Conservation (phyloP, 2,888 invertebrate genomes). For the Neoaliturus tenellus region DNA sequence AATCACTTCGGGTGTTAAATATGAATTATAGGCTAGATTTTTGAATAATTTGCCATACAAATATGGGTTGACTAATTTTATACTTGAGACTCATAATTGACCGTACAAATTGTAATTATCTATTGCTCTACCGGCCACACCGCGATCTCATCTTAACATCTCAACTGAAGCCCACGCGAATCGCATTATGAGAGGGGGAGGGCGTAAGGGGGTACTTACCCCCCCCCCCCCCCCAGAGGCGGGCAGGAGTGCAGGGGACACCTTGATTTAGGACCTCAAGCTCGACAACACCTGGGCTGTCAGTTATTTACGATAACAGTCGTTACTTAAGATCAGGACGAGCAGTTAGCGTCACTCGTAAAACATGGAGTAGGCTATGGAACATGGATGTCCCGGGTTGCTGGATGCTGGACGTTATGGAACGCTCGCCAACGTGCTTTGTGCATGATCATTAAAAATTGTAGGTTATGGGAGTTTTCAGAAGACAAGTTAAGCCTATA, state of each 20-base stretch:
- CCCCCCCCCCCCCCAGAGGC: neutral
- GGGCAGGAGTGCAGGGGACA: neutral
- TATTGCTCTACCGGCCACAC: neutral
- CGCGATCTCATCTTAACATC: neutral
- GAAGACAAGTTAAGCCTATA: too few relatives aligned
- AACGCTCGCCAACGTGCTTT: too few relatives aligned
- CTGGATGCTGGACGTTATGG: too few relatives aligned
- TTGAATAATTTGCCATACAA: too few relatives aligned
- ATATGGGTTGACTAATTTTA: too few relatives aligned
- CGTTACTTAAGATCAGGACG: neutral
- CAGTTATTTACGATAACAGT: neutral
- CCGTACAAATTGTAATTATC: neutral
- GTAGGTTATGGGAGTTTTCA: too few relatives aligned
- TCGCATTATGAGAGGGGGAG: neutral
- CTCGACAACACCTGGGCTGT: conserved; percentile 5
- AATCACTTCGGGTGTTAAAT: too few relatives aligned
- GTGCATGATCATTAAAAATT: too few relatives aligned
- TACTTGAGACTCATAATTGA: too few relatives aligned
- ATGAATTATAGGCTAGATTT: too few relatives aligned
- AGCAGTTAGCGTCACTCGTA: neutral
- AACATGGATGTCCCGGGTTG: too few relatives aligned
- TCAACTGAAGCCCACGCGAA: neutral
- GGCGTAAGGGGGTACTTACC: too few relatives aligned
- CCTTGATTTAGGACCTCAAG: neutral
- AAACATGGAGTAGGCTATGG: neutral